Base-by-base conservation (phyloP, 2,888 invertebrate species). In the Agonopterix alstromeriana region DNA sequence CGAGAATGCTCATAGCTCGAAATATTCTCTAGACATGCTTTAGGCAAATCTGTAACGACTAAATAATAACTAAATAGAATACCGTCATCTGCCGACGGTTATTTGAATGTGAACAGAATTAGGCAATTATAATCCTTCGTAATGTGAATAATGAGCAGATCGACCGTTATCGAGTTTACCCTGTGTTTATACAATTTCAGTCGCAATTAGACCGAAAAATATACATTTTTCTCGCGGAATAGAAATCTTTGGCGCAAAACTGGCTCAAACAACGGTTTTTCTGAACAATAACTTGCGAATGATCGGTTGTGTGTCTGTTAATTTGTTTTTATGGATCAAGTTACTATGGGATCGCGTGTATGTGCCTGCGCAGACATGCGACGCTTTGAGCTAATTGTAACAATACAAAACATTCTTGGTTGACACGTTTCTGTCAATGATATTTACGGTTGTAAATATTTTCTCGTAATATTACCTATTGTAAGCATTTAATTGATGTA, bases 191-290 rank as follows among this genome's bases (percentile, higher is more conserved):
- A 27, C 27, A 27, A 27, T 12, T 12, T 14, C 9, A 47, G 43
- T 45, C 48, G 48, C 54, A 64, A 66, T 60, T 58, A 57, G 63
- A 69, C 57, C 61, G 63, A 51, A 63, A 58, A 62, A 53, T 61
- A 61, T 58, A 59, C 48, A 56, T 60, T 64, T 57, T 65, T 59
- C 57, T 59, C 60, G 58, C 52, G 53, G 54, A 57, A 58, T 58
- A 50, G 52, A 55, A 57, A 59, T 59, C 57, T 57, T 55, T 48
- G 54, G 50, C 47, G 52, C 48, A 53, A 60, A 70, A 63, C 66
- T 62, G 58, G 65, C 58, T 55, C 69, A 60, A 46, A 49, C 57
- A 73, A 68, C 74, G 66, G 70, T 36, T n/a, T 60, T 48, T 53
- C 51, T 61, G 53, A 61, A 67, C 65, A 67, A 66, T 67, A 66